Percentiles rank a stretch among this genome's conserved stretches.
Evolutionary conservation across 2,113 vertebrate species (phyloP).

Genomic region (Capricornis sumatraensis): DNA sequence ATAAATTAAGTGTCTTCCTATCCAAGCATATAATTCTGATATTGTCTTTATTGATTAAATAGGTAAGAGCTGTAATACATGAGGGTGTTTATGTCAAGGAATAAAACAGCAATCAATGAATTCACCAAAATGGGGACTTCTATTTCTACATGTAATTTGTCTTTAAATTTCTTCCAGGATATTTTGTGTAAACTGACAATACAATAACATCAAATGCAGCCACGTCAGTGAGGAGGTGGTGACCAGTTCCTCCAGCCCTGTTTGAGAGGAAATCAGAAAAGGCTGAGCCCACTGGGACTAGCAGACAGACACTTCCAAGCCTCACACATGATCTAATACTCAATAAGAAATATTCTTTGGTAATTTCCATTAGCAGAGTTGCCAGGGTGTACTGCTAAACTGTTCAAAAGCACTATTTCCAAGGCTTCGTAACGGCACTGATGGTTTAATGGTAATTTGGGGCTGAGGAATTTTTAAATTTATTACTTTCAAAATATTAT

Average conservation of each 20-base stretch:
- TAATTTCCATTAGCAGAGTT: neutral
- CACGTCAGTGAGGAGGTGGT: rapidly evolving
- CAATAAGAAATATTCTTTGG: neutral
- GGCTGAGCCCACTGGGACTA: rapidly evolving
- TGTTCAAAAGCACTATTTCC: neutral
- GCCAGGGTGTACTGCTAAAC: rapidly evolving
- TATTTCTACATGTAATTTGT: neutral
- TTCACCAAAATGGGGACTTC: neutral
- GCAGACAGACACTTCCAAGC: rapidly evolving
- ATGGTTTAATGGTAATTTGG: neutral
- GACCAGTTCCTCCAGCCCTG: rapidly evolving
- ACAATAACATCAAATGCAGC: neutral
- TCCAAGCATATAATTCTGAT: constrained; percentile 24
- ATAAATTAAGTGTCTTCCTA: constrained; percentile 24
- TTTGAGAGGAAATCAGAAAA: too few species aligned
- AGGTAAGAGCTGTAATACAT: constrained; percentile 9
- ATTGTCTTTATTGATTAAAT: constrained; percentile 43
- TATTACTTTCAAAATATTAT: neutral
- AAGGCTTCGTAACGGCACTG: neutral
- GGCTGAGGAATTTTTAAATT: neutral
- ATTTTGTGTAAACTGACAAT: neutral
- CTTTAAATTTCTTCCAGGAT: neutral
- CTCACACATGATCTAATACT: rapidly evolving
- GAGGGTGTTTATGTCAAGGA: neutral
- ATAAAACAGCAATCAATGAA: constrained; percentile 29